A percentile compares a stretch with the other conserved stretches of the same genome.
phyloP scores from a whole-genome alignment of 2,888 invertebrate genomes.

The Laothoe populi region DNA sequence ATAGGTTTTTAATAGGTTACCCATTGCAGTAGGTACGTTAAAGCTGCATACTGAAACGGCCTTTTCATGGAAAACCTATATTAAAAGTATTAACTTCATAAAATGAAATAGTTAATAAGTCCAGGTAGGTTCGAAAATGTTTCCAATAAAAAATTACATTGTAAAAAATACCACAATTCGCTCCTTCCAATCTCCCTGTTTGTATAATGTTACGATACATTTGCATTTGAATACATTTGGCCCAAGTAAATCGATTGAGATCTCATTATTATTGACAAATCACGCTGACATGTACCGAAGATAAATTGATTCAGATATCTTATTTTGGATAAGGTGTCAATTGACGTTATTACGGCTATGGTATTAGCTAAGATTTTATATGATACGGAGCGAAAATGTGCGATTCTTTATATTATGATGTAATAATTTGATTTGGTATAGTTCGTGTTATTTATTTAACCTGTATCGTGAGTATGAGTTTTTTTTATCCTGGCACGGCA shows the following conservation, averaged over 20 bases:
- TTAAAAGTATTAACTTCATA: neutral
- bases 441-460: too few species aligned
- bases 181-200: neutral
- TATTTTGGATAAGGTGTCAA: conserved; percentile 9
- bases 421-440: too few species aligned
- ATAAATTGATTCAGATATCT: conserved; percentile 21
- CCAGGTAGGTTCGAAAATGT: too few species aligned
- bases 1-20: too few species aligned
- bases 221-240: conserved; percentile 1
- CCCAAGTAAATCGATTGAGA: neutral
- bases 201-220: neutral
- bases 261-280: conserved; percentile 23
- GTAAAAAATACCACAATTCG: neutral
- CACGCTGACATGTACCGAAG: conserved; percentile 3
- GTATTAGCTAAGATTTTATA: neutral
- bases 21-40: too few species aligned
- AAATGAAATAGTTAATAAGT: neutral
- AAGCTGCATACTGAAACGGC: too few species aligned
- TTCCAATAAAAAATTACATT: too few species aligned
- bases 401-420: neutral
- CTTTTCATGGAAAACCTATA: too few species aligned
- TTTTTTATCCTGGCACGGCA: too few species aligned
- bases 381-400: neutral
- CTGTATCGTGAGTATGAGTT: too few species aligned
- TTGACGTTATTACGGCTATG: neutral